These are phyloP conservation scores for Stramonita haemastoma DNA, from an alignment of 2,888 invertebrate genomes.

Conservation along the genomic window DNA sequence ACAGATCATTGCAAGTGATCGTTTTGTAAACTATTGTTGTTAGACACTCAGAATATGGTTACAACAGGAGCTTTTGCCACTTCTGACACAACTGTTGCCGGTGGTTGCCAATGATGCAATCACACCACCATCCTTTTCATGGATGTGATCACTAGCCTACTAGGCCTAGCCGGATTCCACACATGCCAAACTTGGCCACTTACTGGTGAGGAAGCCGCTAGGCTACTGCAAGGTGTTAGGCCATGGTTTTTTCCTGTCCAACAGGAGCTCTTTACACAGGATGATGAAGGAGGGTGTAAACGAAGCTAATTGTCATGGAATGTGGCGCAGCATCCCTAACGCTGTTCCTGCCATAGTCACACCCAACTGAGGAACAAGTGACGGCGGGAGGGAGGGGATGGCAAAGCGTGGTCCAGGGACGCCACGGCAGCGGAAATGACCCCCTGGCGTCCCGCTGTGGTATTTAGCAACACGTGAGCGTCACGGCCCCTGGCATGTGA, in stretches of 20 bases:
- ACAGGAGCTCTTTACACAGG: neutral
- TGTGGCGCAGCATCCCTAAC: constrained; percentile 32
- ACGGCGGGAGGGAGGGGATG: constrained; percentile 7
- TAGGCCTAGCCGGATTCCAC: too few relatives aligned
- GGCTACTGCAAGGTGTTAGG: neutral
- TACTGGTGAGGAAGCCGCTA: too few relatives aligned
- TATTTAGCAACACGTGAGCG: constrained; percentile 29
- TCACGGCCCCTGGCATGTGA: neutral
- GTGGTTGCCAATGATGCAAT: too few relatives aligned
- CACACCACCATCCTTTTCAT: too few relatives aligned
- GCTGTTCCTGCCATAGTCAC: constrained; percentile 19
- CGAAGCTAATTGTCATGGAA: constrained; percentile 39
- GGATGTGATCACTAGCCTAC: too few relatives aligned
- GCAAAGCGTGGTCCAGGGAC: constrained; percentile 22
- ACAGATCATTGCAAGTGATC: too few relatives aligned
- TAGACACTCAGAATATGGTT: too few relatives aligned
- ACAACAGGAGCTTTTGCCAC: too few relatives aligned
- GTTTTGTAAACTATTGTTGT: too few relatives aligned
- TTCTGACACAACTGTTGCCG: too few relatives aligned
- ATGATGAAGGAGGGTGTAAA: too few relatives aligned
- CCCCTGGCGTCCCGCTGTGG: constrained; percentile 26
- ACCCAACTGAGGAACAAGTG: constrained; percentile 34
- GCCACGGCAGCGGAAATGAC: constrained; percentile 25
- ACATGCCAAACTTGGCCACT: too few relatives aligned
- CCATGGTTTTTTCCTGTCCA: constrained; percentile 31